Percentiles rank a stretch among this genome's conserved stretches.
Conservation (phyloP, 2,888 invertebrate species). For the Cerceris rybyensis region DNA sequence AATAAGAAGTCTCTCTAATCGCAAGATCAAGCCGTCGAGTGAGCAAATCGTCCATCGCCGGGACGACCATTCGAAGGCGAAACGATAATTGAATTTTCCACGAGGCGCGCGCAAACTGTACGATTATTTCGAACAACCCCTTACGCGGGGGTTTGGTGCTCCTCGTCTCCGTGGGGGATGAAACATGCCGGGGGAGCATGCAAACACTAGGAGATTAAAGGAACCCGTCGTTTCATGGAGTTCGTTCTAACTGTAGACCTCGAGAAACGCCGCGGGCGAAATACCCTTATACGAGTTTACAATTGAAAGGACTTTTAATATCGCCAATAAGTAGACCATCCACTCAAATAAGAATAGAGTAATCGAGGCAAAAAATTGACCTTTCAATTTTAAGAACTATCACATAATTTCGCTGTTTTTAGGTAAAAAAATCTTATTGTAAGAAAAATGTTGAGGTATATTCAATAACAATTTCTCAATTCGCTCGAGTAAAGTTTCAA, state of each 20-base stretch:
- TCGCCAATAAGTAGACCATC: slow-evolving; percentile 14
- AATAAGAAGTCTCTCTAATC: not conserved
- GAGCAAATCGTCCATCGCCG: not conserved
- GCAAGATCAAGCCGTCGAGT: not conserved
- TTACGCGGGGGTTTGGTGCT: slow-evolving; percentile 55
- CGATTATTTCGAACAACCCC: slow-evolving; percentile 34
- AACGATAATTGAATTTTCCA: slow-evolving; percentile 73
- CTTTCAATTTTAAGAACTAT: not conserved
- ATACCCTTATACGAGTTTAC: slow-evolving; percentile 47
- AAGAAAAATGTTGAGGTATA: too few species aligned
- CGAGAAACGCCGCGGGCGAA: slow-evolving; percentile 56
- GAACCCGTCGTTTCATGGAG: slow-evolving; percentile 70
- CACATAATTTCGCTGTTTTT: too few species aligned
- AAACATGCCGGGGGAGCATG: slow-evolving; percentile 72
- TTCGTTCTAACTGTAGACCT: slow-evolving; percentile 53
- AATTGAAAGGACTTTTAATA: slow-evolving; percentile 64
- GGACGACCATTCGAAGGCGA: slow-evolving; percentile 29
- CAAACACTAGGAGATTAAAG: slow-evolving; percentile 81
- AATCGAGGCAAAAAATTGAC: not conserved
- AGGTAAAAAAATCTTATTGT: too few species aligned
- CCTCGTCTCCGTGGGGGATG: slow-evolving; percentile 68
- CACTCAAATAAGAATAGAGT: not conserved
- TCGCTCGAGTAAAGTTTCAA: too few species aligned
- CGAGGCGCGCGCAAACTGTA: slow-evolving; percentile 58
- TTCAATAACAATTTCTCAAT: too few species aligned